Evolutionary conservation across 2,113 vertebrate species (phyloP).

Genomic region (Oceanodroma tethys): DNA sequence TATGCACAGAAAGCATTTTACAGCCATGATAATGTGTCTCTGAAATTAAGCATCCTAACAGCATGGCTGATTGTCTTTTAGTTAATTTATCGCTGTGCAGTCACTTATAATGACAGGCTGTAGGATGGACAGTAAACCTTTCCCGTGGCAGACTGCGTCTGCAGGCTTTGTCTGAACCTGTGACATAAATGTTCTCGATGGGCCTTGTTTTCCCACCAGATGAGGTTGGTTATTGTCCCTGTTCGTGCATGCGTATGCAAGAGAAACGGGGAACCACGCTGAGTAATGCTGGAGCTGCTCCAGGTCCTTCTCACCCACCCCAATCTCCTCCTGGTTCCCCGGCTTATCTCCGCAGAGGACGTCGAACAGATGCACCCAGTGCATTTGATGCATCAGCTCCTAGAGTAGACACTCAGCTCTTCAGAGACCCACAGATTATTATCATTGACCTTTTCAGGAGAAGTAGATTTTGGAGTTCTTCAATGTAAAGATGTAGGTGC

Average conservation of each 20-base stretch:
- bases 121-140: neutral
- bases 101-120: neutral
- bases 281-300: neutral
- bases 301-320: neutral
- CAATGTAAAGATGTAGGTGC: neutral
- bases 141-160: neutral
- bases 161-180: neutral
- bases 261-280: rapidly evolving
- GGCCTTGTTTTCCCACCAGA: neutral
- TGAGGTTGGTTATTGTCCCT: neutral
- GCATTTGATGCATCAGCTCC: neutral
- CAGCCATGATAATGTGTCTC: neutral
- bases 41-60: constrained; percentile 17
- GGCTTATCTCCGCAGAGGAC: neutral
- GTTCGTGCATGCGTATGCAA: rapidly evolving
- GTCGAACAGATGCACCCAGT: no score
- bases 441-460: neutral
- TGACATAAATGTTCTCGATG: neutral
- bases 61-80: neutral
- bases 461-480: neutral
- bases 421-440: neutral
- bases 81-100: neutral
- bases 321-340: neutral
- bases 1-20: constrained; percentile 12
- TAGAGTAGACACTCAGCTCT: rapidly evolving